Base-by-base conservation (phyloP, 2,797 vertebrate genomes). In the Pitangus sulphuratus region DNA sequence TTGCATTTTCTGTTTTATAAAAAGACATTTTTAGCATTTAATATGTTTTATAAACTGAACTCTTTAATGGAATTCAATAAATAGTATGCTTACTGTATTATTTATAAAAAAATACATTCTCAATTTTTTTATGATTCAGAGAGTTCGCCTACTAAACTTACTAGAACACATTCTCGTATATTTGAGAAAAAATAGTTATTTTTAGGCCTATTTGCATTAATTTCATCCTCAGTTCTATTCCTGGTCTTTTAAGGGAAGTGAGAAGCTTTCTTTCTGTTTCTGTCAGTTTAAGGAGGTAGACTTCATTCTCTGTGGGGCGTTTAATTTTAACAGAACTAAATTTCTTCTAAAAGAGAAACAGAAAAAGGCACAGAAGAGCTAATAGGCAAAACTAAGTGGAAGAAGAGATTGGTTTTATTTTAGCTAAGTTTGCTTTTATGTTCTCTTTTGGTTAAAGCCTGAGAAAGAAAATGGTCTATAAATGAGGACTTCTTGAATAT, bases 261-360 rank as follows among this genome's bases (percentile, higher is more conserved):
- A 94, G 90, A 82, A 60, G 24, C 12, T 93, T 84, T 62, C 33
- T 91, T 96, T 94, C 84, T 80, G 44, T 91, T 87, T 95, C 58
- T 82, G 48, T 82, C 66, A 68, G 37, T 51, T 72, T 48, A 53
- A 35, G 70, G 62, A 93, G 16, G 13, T 47, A 88, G 56, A 76
- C n/a, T 78, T 70, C 19, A 37, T 64, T 39, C 53, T 93, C 74
- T 80, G 33, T 48, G 64, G 24, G 44, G 22, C 0, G 0, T 78
- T 85, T 60, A 76, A n/a, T 33, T 78, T 85, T 62, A 72, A n/a
- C 35, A 66, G 70, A 72, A 82, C 28, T 80, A 48, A 77, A 78
- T 78, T 89, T 81, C 53, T 40, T 31, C 16, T 65, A 42, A 70
- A 48, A 57, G 83, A 65, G 51, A 70, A 92, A 26, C 26, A 56